phyloP scores from a whole-genome alignment of 2,888 invertebrate genomes.

The Apoda limacodes region DNA sequence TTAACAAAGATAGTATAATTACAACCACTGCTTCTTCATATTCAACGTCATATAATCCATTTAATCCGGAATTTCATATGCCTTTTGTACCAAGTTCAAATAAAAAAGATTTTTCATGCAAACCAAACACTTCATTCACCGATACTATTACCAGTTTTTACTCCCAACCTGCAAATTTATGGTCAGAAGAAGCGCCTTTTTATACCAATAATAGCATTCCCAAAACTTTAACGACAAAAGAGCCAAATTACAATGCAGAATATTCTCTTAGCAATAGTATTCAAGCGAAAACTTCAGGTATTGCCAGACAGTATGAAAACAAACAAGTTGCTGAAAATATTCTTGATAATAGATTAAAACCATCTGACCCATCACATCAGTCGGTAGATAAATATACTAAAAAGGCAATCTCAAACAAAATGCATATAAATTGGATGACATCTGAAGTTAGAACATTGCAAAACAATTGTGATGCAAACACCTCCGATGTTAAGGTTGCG shows the following conservation, averaged over 20 bases:
- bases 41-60: conserved; percentile 53
- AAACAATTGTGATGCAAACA: conserved; percentile 37
- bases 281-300: conserved; percentile 28
- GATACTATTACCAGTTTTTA: conserved; percentile 58
- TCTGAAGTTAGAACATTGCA: conserved; percentile 57
- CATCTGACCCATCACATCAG: conserved; percentile 30
- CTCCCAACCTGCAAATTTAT: conserved; percentile 51
- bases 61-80: conserved; percentile 59
- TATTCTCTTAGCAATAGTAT: conserved; percentile 20
- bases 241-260: conserved; percentile 41
- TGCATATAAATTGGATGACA: conserved; percentile 66
- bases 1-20: conserved; percentile 50
- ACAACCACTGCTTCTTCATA: conserved; percentile 43
- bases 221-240: conserved; percentile 39
- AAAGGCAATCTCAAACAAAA: conserved; percentile 57
- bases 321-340: conserved; percentile 32
- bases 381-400: conserved; percentile 51
- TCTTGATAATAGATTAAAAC: conserved; percentile 32
- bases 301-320: conserved; percentile 39
- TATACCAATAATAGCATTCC: conserved; percentile 43
- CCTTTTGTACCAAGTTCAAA: conserved; percentile 45
- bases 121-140: conserved; percentile 41
- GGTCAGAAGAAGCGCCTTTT: conserved; percentile 57
- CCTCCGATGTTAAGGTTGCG: conserved; percentile 42
- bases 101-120: conserved; percentile 45